Conservation (phyloP, 2,888 invertebrate species). For the Rambutsinella grinnellia region DNA sequence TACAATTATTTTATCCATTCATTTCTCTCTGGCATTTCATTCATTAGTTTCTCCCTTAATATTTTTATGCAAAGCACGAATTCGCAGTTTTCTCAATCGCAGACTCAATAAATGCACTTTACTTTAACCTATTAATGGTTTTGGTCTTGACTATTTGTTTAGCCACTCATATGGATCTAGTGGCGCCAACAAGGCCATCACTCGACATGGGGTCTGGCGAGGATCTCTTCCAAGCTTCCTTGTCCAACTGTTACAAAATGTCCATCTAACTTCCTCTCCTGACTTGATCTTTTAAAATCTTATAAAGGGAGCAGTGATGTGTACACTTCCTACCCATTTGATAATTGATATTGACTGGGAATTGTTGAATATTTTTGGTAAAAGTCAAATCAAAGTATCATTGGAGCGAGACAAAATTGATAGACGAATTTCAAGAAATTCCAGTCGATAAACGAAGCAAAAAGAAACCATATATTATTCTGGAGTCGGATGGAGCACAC, state of each 20-base stretch:
- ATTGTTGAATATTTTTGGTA: no score
- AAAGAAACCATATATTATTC: neutral
- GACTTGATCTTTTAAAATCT: neutral
- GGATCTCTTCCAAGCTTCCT: constrained; percentile 53
- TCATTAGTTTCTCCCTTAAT: no score
- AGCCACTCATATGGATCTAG: constrained; percentile 50
- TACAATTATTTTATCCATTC: no score
- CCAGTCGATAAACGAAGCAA: neutral
- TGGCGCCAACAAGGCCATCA: constrained; percentile 66
- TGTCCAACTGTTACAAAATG: constrained; percentile 39
- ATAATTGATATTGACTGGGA: no score
- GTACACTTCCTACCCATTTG: no score
- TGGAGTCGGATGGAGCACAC: neutral
- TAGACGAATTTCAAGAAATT: neutral
- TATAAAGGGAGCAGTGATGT: no score
- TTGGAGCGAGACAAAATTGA: no score
- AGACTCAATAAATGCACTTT: neutral
- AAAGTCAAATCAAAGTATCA: no score
- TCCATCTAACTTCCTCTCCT: constrained; percentile 48
- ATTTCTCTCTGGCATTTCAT: no score
- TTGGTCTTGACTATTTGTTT: constrained; percentile 10
- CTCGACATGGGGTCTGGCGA: constrained; percentile 64
- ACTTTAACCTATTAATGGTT: neutral
- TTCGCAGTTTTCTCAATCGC: neutral
- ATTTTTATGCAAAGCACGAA: neutral